A percentile compares a stretch with the other conserved stretches of the same genome.
Conservation (phyloP, 1,140 invertebrate genomes). For the Drosophila dunni region DNA sequence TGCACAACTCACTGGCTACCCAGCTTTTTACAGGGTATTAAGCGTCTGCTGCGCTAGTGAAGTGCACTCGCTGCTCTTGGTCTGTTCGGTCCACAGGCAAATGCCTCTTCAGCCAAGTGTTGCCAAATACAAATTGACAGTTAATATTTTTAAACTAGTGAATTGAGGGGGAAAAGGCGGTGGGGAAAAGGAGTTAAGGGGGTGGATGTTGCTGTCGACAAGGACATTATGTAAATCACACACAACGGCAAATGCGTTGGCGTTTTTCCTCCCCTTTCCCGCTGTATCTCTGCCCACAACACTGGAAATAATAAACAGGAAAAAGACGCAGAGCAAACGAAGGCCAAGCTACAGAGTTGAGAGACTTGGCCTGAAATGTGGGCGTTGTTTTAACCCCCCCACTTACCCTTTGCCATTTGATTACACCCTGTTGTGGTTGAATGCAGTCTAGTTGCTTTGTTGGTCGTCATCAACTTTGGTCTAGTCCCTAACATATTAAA, state of each 20-base stretch:
- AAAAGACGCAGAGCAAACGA: conserved; percentile 51
- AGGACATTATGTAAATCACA: conserved; percentile 81
- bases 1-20: conserved; percentile 20
- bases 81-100: conserved; percentile 22
- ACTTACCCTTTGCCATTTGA: conserved; percentile 44
- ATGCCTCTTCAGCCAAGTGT: conserved; percentile 73
- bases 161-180: conserved; percentile 18
- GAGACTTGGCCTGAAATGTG: conserved; percentile 21
- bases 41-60: conserved; percentile 39
- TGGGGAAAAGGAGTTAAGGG: neutral
- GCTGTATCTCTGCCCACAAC: neutral
- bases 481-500: conserved; percentile 74
- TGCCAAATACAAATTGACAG: conserved; percentile 83
- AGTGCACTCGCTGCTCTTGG: conserved; percentile 45
- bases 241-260: conserved; percentile 44
- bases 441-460: conserved; percentile 40
- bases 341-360: conserved; percentile 32
- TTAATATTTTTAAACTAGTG: conserved; percentile 82
- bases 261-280: conserved; percentile 2
- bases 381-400: conserved; percentile 36
- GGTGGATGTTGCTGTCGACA: conserved; percentile 53
- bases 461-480: conserved; percentile 23
- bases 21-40: neutral
- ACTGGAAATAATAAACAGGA: conserved; percentile 73
- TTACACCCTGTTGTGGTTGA: conserved; percentile 51